These are phyloP conservation scores for Galeopterus variegatus DNA, from an alignment of 2,113 vertebrate genomes.

Conservation along the genomic window DNA sequence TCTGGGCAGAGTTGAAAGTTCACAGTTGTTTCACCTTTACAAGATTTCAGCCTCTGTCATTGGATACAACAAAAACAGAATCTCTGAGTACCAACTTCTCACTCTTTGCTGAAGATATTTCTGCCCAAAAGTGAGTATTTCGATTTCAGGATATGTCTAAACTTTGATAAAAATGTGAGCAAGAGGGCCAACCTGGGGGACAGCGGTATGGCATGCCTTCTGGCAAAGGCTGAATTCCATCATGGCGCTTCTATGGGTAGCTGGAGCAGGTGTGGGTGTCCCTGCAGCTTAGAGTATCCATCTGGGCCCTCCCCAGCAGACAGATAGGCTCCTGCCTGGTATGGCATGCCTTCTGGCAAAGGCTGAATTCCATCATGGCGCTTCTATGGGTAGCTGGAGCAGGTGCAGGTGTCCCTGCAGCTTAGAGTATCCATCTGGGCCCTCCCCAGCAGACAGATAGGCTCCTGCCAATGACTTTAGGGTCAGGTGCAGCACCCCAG, in stretches of 20 bases:
- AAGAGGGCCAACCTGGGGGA: too few species aligned
- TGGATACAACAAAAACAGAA: neutral
- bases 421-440: neutral
- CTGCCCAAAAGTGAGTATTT: neutral
- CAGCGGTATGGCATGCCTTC: neutral
- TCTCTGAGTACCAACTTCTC: neutral
- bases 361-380: rapidly evolving
- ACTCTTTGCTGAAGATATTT: slow-evolving; percentile 41
- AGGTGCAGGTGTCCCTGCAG: neutral
- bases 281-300: neutral
- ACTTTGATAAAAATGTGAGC: neutral
- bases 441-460: too few species aligned
- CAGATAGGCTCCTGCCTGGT: neutral
- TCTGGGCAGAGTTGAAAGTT: slow-evolving; percentile 48
- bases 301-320: neutral
- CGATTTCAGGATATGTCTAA: neutral
- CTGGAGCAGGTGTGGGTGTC: neutral
- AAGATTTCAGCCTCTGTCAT: slow-evolving; percentile 31
- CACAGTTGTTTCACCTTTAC: neutral
- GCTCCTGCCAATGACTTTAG: neutral
- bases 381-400: neutral
- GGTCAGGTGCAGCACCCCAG: neutral
- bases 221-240: neutral
- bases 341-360: neutral
- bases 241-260: neutral